Conservation (phyloP, 2,888 invertebrate genomes). For the Eupithecia centaureata region DNA sequence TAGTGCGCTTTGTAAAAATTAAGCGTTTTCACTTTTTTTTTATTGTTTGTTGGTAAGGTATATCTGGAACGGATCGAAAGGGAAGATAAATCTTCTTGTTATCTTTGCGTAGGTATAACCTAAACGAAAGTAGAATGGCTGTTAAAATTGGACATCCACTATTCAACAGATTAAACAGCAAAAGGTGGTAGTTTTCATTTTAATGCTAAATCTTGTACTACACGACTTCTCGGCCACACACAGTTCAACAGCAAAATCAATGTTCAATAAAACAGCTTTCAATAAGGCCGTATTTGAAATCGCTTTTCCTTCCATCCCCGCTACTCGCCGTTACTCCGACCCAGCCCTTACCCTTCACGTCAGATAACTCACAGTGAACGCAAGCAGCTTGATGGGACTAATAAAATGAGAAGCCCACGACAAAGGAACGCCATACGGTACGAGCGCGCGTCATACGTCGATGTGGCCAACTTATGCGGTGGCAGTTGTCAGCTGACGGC, state of each 20-base stretch:
- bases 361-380: conserved; percentile 54
- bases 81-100: too few species aligned
- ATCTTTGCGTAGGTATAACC: not conserved
- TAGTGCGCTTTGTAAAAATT: not conserved
- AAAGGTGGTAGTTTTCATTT: not conserved
- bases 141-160: not conserved
- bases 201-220: not conserved
- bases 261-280: not conserved
- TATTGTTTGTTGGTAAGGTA: not conserved
- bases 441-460: conserved; percentile 42
- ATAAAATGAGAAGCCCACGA: conserved; percentile 58
- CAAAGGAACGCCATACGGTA: conserved; percentile 47
- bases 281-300: not conserved
- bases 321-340: conserved; percentile 38
- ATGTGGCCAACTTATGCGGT: conserved; percentile 25
- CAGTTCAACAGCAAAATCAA: not conserved
- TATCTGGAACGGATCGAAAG: not conserved
- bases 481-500: not conserved
- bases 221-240: not conserved
- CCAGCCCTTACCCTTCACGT: conserved; percentile 45
- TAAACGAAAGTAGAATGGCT: not conserved
- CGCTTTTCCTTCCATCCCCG: not conserved
- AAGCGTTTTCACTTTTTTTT: not conserved
- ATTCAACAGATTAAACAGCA: not conserved
- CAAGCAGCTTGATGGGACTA: conserved; percentile 59